These are phyloP conservation scores for Lordiphosa stackelbergi DNA, from an alignment of 1,140 invertebrate species.

Conservation along the genomic window DNA sequence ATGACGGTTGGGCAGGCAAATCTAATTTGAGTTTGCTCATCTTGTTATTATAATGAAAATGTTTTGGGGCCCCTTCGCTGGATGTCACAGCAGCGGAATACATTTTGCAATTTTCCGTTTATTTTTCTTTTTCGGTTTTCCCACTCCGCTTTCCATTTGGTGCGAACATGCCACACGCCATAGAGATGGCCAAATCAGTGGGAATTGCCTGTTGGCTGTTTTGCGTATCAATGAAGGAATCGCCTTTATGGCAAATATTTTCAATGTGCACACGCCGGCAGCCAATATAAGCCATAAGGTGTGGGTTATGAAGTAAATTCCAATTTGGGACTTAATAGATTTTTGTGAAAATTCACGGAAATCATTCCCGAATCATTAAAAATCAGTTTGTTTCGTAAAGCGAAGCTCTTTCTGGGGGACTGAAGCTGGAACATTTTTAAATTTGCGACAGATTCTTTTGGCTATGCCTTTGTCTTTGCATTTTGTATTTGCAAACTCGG, in stretches of 20 bases:
- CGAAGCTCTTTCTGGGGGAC: too few species aligned
- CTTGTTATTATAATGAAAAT: conserved; percentile 48
- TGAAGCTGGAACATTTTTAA: too few species aligned
- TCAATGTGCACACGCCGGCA: conserved; percentile 21
- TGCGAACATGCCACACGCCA: conserved; percentile 28
- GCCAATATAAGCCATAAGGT: conserved; percentile 23
- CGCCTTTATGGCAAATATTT: conserved; percentile 66
- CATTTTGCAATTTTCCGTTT: conserved; percentile 30
- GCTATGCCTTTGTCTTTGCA: too few species aligned
- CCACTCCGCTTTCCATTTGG: conserved; percentile 2
- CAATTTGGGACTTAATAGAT: too few species aligned
- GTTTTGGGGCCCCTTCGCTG: conserved; percentile 5
- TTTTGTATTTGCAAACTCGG: too few species aligned
- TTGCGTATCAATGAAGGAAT: conserved; percentile 69
- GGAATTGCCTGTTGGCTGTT: conserved; percentile 22
- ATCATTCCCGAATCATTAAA: too few species aligned
- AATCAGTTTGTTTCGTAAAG: too few species aligned
- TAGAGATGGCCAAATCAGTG: conserved; percentile 37
- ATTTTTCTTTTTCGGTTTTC: too few species aligned
- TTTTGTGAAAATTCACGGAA: too few species aligned
- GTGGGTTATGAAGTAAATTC: not conserved
- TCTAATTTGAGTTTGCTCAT: conserved; percentile 53
- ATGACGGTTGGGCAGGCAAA: conserved; percentile 37
- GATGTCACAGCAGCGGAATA: conserved; percentile 54
- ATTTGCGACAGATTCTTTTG: too few species aligned